These are phyloP conservation scores for Nebria ingens DNA, from an alignment of 1,140 invertebrate species.

Conservation along the genomic window DNA sequence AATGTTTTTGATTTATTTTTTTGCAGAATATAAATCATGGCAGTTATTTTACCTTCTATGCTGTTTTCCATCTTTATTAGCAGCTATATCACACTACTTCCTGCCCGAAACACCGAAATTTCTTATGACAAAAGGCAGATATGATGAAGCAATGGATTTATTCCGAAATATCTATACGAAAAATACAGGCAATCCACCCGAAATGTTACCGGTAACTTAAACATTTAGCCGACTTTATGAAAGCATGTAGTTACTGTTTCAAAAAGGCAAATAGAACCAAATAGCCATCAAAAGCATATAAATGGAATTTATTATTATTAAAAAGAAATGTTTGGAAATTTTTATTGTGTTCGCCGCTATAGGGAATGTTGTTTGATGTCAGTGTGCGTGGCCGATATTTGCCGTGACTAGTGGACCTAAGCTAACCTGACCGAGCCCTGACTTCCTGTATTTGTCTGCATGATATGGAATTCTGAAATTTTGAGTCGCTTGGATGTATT, in stretches of 20 bases:
- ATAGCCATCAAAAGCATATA: too few species aligned
- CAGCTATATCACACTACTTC: constrained; percentile 47
- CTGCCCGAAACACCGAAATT: constrained; percentile 74
- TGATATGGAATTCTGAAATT: too few species aligned
- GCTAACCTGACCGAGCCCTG: too few species aligned
- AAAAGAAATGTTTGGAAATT: too few species aligned
- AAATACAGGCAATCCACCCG: constrained; percentile 46
- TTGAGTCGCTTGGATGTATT: too few species aligned
- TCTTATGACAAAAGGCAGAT: constrained; percentile 56
- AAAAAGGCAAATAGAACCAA: too few species aligned
- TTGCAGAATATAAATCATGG: constrained; percentile 54
- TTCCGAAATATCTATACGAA: constrained; percentile 45
- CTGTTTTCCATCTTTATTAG: constrained; percentile 52
- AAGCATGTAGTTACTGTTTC: too few species aligned
- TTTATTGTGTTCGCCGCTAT: not conserved
- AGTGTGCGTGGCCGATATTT: too few species aligned
- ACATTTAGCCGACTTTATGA: not conserved
- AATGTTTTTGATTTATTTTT: constrained; percentile 16
- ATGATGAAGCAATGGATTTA: constrained; percentile 49
- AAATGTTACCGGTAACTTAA: constrained; percentile 47
- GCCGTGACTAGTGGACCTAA: too few species aligned
- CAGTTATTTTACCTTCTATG: constrained; percentile 56
- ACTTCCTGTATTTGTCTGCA: too few species aligned
- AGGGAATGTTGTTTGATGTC: too few species aligned
- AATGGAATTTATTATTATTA: too few species aligned